Evolutionary conservation across 2,113 vertebrate genomes (phyloP), one percentile per base, ranked within the genome.

Genomic region (Mus spicilegus): DNA sequence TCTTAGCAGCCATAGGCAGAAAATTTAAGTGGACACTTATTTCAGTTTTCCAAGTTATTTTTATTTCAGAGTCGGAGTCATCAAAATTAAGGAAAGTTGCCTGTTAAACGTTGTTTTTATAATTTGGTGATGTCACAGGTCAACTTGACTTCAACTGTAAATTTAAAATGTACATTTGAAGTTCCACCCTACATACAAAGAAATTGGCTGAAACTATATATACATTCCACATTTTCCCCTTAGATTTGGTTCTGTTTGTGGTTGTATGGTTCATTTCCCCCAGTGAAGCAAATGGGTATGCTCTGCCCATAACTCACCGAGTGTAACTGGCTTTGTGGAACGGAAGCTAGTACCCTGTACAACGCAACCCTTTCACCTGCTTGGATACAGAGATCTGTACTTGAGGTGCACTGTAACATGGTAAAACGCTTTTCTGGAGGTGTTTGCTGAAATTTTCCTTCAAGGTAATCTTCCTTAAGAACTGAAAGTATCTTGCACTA

Each of bases 111-210:
- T 95, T 77, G 36, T 82, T 95, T 93, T 58, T n/a, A 89, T n/a
- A 96, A 63, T 24, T 90, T 95, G 69, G 70, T 90, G 90, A 90
- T 88, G 88, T 58, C 49, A 87, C 82, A 89, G 94, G 88, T 86
- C 63, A 88, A 51, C 51, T 69, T 70, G 19, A 95, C 33, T 85
- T 89, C 33, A 93, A 94, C 90, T 85, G 49, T 56, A 90, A 72
- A 22, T 95, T 95, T 82, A 54, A 93, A 95, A 85, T 5, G 11
- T 28, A 80, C 90, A 30, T 95, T 92, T 93, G 73, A 95, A 95
- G 67, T 69, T 81, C 49, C 70, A 76, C 49, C 39, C n/a, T 70
- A 92, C 87, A 72, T 77, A 67, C 69, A 75, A 6, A 91, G 65
- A 96, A 81, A 19, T 84, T 92, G 89, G 67, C n/a, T 11, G 94